Conservation (phyloP, 64 coral and sea anemone species). For the Exaiptasia diaphana region DNA sequence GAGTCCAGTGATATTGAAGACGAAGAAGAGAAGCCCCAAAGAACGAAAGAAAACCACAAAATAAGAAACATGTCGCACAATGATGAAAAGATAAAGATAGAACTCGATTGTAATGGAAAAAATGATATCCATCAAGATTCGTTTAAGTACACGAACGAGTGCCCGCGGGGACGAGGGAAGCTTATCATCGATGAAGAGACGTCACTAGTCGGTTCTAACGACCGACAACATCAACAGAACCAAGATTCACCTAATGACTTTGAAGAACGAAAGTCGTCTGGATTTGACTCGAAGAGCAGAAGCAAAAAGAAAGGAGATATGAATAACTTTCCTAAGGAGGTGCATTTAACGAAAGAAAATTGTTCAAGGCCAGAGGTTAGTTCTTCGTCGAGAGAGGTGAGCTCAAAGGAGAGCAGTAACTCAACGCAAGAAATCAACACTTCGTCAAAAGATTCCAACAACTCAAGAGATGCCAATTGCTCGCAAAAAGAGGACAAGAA, state of each 20-base stretch:
- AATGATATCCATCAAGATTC: not conserved
- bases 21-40: slow-evolving; percentile 10
- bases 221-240: slow-evolving; percentile 6
- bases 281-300: not conserved
- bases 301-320: slow-evolving; percentile 59
- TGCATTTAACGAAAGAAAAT: too few species aligned
- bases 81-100: not conserved
- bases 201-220: slow-evolving; percentile 2
- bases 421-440: too few species aligned
- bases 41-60: not conserved
- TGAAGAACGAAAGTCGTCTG: not conserved
- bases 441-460: too few species aligned
- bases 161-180: not conserved
- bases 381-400: too few species aligned
- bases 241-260: not conserved
- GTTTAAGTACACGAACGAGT: not conserved
- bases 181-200: not conserved
- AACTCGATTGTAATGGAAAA: not conserved
- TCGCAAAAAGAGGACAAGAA: not conserved
- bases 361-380: too few species aligned
- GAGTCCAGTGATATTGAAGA: slow-evolving; percentile 53
- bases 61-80: not conserved
- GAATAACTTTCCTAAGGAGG: too few species aligned
- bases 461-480: not conserved
- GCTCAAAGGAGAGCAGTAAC: too few species aligned